Base-by-base conservation (phyloP, 1,140 invertebrate species). In the Hyles euphorbiae region DNA sequence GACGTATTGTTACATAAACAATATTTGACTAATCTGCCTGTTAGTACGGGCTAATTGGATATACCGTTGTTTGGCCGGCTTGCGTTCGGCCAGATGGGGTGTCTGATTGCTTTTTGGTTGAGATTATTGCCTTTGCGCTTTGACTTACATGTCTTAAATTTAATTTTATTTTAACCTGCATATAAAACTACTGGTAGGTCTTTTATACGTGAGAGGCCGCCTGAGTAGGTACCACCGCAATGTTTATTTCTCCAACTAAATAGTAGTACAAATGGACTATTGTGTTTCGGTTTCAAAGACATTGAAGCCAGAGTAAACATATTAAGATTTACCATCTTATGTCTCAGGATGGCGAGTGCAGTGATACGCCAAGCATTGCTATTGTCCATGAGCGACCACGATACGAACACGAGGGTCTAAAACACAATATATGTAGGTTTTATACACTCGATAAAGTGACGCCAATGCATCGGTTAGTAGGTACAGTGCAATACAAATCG, bases 11-110 rank as follows among this genome's bases (percentile, higher is more conserved):
- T 74, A 70, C 69, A 74, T 70, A 77, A 79, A 81, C 76, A 81
- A 78, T 79, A 79, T 81, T 79, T 76, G 75, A 69, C 69, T 78
- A 78, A 82, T 82, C 79, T 74, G 69, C 69, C 64, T 82, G 79
- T 81, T 80, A 67, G 67, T 70, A 69, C 73, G 70, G 70, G 72
- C 74, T 81, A 81, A 81, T 81, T 81, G 78, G 78, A 81, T 78
- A 66, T 57, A 70, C 67, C 65, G 69, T 72, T 76, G 68, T 40
- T 40, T 40, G 36, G 36, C 36, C 4, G 36, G 36, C 63, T 34
- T 33, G 53, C 45, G 54, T 56, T 56, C 12, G 54, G 22, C 32
- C 34, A 22, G 46, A 48, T 36, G 32, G 22, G 46, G 60, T 61
- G n/a, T 22, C n/a, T 11, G 47, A 48, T 48, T 22, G n/a, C 9